Conservation (phyloP, 2,888 invertebrate genomes). For the Emmelina monodactyla region DNA sequence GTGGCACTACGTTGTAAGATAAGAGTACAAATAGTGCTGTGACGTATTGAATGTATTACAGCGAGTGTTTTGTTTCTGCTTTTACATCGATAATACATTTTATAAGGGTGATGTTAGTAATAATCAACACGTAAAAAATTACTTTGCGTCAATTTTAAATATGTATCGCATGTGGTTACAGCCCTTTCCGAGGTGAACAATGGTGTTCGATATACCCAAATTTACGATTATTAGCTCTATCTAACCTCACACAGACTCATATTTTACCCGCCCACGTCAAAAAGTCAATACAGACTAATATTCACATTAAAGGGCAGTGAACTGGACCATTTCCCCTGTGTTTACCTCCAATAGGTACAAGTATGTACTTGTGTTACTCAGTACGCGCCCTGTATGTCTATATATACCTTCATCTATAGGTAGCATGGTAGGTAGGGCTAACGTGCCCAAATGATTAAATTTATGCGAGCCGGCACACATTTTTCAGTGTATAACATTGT, state of each 20-base stretch:
- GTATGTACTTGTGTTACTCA: too few relatives aligned
- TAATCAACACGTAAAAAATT: too few relatives aligned
- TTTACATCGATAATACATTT: background rate
- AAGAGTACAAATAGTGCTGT: conserved; percentile 47
- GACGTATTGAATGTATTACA: conserved; percentile 59
- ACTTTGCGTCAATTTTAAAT: too few relatives aligned
- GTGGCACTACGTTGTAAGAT: conserved; percentile 53
- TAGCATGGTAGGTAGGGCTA: background rate
- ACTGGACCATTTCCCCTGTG: conserved; percentile 41
- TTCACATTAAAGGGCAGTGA: conserved; percentile 28
- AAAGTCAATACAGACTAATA: conserved; percentile 34
- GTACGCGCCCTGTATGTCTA: too few relatives aligned
- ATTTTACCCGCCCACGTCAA: conserved; percentile 15
- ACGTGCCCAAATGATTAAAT: background rate
- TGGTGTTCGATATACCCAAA: too few relatives aligned
- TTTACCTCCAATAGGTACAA: conserved; percentile 21
- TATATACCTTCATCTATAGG: too few relatives aligned
- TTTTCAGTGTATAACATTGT: background rate
- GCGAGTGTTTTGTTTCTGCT: conserved; percentile 3
- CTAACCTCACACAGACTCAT: conserved; percentile 1
- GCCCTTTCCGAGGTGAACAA: too few relatives aligned
- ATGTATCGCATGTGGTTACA: too few relatives aligned
- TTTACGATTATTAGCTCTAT: background rate
- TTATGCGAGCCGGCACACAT: background rate
- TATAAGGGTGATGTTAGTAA: too few relatives aligned